These are phyloP conservation scores for Drosophila meridiana DNA, from an alignment of 2,888 invertebrate genomes.

Conservation along the genomic window DNA sequence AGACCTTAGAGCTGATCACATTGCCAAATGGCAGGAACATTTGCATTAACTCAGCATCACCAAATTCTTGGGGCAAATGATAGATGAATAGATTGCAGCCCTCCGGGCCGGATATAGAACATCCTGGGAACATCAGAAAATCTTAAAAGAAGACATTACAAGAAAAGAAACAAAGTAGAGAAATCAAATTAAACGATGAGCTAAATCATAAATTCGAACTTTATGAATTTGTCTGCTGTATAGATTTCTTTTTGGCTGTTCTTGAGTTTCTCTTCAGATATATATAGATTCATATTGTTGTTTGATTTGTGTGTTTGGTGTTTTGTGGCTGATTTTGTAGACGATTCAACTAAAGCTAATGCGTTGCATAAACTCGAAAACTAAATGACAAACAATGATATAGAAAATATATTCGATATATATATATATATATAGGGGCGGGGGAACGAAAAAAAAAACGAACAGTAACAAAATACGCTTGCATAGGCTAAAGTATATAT, in stretches of 20 bases:
- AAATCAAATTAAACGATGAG: slow-evolving; percentile 73
- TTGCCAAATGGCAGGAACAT: slow-evolving; percentile 99
- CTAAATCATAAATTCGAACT: slow-evolving; percentile 64
- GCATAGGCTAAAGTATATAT: slow-evolving; percentile 39
- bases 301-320: slow-evolving; percentile 51
- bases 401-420: slow-evolving; percentile 28
- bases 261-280: slow-evolving; percentile 19
- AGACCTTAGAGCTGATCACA: slow-evolving; percentile 99
- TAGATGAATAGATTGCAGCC: slow-evolving; percentile 99
- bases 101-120: slow-evolving; percentile 98
- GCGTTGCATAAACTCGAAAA: slow-evolving; percentile 47
- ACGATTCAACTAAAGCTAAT: slow-evolving; percentile 63
- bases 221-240: slow-evolving; percentile 61
- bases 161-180: slow-evolving; percentile 75
- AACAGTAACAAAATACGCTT: slow-evolving; percentile 44
- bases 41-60: slow-evolving; percentile 99
- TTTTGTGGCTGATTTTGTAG: slow-evolving; percentile 61
- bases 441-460: slow-evolving; percentile 14
- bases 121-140: slow-evolving; percentile 92
- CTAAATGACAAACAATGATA: slow-evolving; percentile 29
- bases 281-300: slow-evolving; percentile 12
- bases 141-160: slow-evolving; percentile 88
- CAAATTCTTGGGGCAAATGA: slow-evolving; percentile 99
- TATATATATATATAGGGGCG: slow-evolving; percentile 8
- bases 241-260: slow-evolving; percentile 20